Base-by-base conservation (phyloP, 2,797 vertebrate genomes). In the Cichlasoma orientale region DNA sequence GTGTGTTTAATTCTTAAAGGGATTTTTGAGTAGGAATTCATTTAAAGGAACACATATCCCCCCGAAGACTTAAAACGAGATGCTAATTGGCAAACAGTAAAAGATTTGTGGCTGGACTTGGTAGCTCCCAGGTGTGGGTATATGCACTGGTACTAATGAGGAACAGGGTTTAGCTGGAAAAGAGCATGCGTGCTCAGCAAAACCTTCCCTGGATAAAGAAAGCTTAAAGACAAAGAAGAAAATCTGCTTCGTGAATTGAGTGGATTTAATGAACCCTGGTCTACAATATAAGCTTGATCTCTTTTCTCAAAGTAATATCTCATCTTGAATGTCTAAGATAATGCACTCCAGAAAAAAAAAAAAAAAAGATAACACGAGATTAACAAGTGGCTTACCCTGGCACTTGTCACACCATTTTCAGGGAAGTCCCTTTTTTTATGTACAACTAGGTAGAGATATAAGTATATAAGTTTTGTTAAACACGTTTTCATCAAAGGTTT, bases 221-320 rank as follows among this genome's bases (percentile, higher is more conserved):
- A 89, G 89, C 92, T 92, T 91, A 89, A 89, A 91, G 87, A 92
- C 90, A 92, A 91, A 92, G 88, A 88, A 78, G 72, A 85, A 90
- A 90, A 91, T 91, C 79, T 89, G 83, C 87, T 84, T 85, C 66
- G 82, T 89, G 82, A 89, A 91, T 86, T 82, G 83, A 92, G 83
- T 82, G 79, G 89, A 90, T 92, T 93, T 89, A 88, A 92, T 92
- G 84, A 92, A 90, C 86, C 77, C 68, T 36, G 36, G 73, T 77
- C 59, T 78, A 82, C 74, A 80, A 90, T 79, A 86, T 78, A 73
- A 71, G 80, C 59, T 88, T 88, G 81, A 92, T 90, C 87, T 89
- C 73, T 87, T 85, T 88, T 74, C 85, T 88, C 81, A 90, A 86
- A 88, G 86, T 44, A 69, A 79, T 74, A 85, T 85, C 75, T 89